Evolutionary conservation across 2,113 vertebrate species (phyloP), one percentile per base, ranked within the genome.

Genomic region (Menura novaehollandiae): DNA sequence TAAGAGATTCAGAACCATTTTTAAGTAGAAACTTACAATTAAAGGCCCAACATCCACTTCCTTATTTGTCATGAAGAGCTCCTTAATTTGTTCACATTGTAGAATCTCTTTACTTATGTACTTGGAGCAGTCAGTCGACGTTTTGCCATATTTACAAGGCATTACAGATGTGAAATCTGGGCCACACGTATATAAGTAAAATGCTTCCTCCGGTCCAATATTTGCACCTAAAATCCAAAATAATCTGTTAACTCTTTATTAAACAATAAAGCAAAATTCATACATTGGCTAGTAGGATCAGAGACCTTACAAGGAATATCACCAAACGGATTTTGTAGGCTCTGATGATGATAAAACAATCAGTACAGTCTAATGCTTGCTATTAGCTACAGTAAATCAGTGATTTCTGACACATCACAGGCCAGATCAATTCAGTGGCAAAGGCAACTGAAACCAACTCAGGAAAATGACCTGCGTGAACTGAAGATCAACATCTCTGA

Each of bases 111-210:
- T 98, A 74, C 96, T 98, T 90, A 99, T 98, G n/a, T 99, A 99
- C 92, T 98, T 99, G 47, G 99, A 99, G 68, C 98, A 98, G 85
- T 98, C 97, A 68, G 89, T 94, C 10, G 73, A 55, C 32, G 98
- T 97, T 94, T 98, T 98, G 79, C 99, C 99, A 49, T 99, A 99
- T 98, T 99, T 99, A 96, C 99, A 99, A 24, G 99, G 99, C 99
- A 99, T 99, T 90, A 99, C 92, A 15, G 99, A 99, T 9, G 98
- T 99, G 51, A 99, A 98, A 95, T 99, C 99, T 19, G 99, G 99
- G 20, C 99, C 99, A 88, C 98, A 98, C 4, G 98, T 97, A 68
- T 98, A 99, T 4, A 99, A 98, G 95, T 99, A 98, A 97, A 99
- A 99, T 35, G 99, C 99, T 94, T 99, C 99, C 72, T 99, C 98